A percentile compares a stretch with the other conserved stretches of the same genome.
phyloP scores from a whole-genome alignment of 2,888 invertebrate genomes.

The Sisyra nigra region DNA sequence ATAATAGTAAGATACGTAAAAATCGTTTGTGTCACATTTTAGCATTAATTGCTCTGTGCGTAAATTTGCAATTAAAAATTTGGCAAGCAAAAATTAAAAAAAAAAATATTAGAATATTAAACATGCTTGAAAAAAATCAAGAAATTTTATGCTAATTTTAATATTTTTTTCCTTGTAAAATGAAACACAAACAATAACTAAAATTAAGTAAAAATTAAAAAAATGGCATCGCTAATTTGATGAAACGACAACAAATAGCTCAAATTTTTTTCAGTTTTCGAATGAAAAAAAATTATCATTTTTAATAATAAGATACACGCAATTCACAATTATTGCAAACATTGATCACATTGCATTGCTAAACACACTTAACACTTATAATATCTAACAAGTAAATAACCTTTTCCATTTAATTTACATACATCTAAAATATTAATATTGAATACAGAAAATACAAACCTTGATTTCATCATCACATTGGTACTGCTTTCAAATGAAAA shows the following conservation, averaged over 20 bases:
- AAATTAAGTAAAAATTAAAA: background rate
- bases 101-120: too few relatives aligned
- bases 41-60: too few relatives aligned
- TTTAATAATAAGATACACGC: background rate
- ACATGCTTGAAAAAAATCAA: too few relatives aligned
- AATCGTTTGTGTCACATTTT: too few relatives aligned
- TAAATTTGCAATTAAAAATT: too few relatives aligned
- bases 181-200: too few relatives aligned
- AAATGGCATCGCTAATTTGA: conserved; percentile 3
- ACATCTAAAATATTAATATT: conserved; percentile 1
- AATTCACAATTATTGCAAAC: conserved; percentile 7
- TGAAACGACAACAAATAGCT: conserved; percentile 2
- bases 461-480: background rate
- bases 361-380: conserved; percentile 1
- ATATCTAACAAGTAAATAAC: background rate
- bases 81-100: too few relatives aligned
- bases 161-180: too few relatives aligned
- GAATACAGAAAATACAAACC: background rate
- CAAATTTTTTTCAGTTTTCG: too few relatives aligned
- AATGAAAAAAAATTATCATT: background rate
- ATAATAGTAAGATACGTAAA: too few relatives aligned
- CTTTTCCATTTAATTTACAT: conserved; percentile 1
- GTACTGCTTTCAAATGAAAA: background rate
- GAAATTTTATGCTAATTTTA: too few relatives aligned
- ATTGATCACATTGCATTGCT: conserved; percentile 6